Conservation (phyloP, 1,140 invertebrate species). For the Brachionus manjavacas region DNA sequence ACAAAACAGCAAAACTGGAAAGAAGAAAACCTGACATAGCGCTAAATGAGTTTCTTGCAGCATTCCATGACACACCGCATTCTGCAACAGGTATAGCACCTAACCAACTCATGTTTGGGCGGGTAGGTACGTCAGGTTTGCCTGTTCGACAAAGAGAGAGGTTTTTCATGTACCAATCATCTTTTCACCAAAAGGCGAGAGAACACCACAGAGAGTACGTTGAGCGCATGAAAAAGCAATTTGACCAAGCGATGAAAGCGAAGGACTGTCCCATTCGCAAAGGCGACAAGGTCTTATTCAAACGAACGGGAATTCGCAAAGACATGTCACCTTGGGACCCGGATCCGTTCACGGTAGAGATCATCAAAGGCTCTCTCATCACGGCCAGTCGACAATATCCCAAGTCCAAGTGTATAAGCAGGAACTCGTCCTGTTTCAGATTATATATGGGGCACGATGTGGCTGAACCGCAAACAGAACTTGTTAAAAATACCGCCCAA, state of each 20-base stretch:
- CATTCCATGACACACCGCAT: no score
- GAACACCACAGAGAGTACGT: no score
- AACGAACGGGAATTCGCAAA: not conserved
- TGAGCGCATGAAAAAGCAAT: no score
- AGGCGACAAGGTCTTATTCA: not conserved
- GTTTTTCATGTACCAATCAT: no score
- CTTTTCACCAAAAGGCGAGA: no score
- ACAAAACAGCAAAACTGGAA: no score
- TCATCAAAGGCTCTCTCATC: not conserved
- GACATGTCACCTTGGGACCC: conserved; percentile 36
- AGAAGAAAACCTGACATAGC: no score
- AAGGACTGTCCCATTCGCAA: not conserved
- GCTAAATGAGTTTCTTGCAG: no score
- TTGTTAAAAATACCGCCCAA: not conserved
- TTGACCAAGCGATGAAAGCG: not conserved
- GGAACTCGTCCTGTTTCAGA: not conserved
- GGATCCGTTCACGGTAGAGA: conserved; percentile 43
- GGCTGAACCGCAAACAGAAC: not conserved
- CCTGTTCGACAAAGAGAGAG: no score
- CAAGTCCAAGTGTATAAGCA: not conserved
- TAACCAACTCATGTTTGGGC: no score
- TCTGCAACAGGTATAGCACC: no score
- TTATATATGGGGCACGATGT: not conserved
- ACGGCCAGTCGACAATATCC: not conserved
- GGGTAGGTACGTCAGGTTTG: no score